A percentile compares a stretch with the other conserved stretches of the same genome.
Evolutionary conservation across 2,888 invertebrate genomes (phyloP).

Genomic region (Drosophila nigricruria): DNA sequence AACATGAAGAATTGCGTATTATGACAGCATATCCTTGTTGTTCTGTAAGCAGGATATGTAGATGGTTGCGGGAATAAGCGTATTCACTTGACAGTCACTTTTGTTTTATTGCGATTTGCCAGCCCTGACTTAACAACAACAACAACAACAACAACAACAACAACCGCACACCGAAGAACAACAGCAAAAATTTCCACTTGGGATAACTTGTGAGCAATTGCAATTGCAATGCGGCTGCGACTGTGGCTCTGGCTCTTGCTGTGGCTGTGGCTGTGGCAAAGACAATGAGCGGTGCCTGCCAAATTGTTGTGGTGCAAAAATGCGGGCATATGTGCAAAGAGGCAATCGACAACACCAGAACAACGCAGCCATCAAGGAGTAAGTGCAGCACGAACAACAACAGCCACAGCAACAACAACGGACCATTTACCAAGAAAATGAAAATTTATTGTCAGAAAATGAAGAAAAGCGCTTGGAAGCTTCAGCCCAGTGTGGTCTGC

Average conservation of each 20-base stretch:
- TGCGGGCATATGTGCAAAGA: slow-evolving; percentile 80
- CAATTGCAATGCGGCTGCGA: slow-evolving; percentile 62
- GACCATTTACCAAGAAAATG: slow-evolving; percentile 82
- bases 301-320: slow-evolving; percentile 80
- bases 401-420: slow-evolving; percentile 40
- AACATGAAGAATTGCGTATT: slow-evolving; percentile 77
- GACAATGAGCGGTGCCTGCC: slow-evolving; percentile 76
- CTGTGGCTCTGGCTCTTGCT: background rate
- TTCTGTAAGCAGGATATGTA: slow-evolving; percentile 19
- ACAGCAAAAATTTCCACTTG: slow-evolving; percentile 81
- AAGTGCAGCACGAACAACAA: slow-evolving; percentile 51
- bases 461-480: slow-evolving; percentile 67
- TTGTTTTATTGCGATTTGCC: slow-evolving; percentile 77
- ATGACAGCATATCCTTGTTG: slow-evolving; percentile 40
- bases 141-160: slow-evolving; percentile 38
- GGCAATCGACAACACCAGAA: slow-evolving; percentile 81
- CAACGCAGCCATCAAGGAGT: slow-evolving; percentile 58
- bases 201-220: slow-evolving; percentile 84
- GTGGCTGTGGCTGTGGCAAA: slow-evolving; percentile 45
- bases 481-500: slow-evolving; percentile 37
- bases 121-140: slow-evolving; percentile 52
- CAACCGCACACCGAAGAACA: slow-evolving; percentile 47
- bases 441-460: slow-evolving; percentile 83
- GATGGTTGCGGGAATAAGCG: slow-evolving; percentile 65
- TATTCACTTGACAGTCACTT: slow-evolving; percentile 79